Base-by-base conservation (phyloP, 2,888 invertebrate genomes). In the Pelosia muscerda region DNA sequence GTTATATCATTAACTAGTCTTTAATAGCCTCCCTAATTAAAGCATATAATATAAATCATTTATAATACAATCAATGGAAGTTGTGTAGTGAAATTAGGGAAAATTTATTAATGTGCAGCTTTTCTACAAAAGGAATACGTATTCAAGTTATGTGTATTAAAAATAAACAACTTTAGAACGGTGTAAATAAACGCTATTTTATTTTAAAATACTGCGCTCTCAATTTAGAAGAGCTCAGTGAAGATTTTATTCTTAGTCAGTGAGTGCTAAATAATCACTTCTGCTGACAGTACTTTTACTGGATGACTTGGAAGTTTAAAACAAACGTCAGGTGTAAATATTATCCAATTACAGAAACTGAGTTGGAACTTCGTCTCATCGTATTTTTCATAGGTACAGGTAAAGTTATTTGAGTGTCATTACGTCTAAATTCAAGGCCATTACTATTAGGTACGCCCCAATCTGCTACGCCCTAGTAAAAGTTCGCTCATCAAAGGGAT, bases 401-500 rank as follows among this genome's bases (percentile, higher is more conserved):
- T 65, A 66, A 68, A 63, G 42, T 42, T 68, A 26, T 70, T 64
- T 65, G 56, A 58, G 42, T 68, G 63, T 65, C 62, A 72, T 65
- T 63, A 63, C 54, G 57, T 53, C 26, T 56, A 71, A 68, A 64
- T 62, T 71, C 65, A 65, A 62, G 65, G 59, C 23, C 63, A 66
- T 67, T 58, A 58, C 62, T 66, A 64, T 65, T 66, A 72, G 56
- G 65, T 64, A 71, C 63, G 58, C 64, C 63, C 61, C 68, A 63
- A 66, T 63, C 67, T 62, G 53, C 58, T 66, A 61, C 59, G 31
- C 23, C 67, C 53, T 79, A 72, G 72, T 77, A 73, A 73, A 77
- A 63, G 71, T 65, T 69, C 62, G 60, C 71, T 69, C 71, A 61
- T 68, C 63, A 63, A 64, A 55, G 49, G 55, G 58, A 63, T 65